Evolutionary conservation across 2,888 invertebrate species (phyloP).

Genomic region (Drosophila acutilabella): DNA sequence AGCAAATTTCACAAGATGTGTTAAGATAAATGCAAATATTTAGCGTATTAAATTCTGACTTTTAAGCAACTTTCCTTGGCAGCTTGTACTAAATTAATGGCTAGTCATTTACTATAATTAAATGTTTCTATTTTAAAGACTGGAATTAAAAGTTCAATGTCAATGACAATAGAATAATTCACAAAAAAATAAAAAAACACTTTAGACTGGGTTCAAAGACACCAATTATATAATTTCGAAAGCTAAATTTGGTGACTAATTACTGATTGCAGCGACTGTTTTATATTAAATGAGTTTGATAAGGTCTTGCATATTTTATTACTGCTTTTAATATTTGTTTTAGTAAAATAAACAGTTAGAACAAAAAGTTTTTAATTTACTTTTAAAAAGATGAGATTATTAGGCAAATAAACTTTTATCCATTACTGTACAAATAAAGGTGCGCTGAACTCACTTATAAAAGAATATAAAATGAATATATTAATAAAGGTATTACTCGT

Average conservation of each 20-base stretch:
- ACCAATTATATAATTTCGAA: conserved; percentile 33
- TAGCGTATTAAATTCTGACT: too few relatives aligned
- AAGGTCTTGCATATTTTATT: too few relatives aligned
- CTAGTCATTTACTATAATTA: conserved; percentile 45
- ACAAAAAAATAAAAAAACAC: conserved; percentile 15
- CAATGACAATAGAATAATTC: conserved; percentile 40
- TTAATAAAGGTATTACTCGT: conserved; percentile 1
- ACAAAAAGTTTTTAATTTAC: too few relatives aligned
- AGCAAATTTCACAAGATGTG: conserved; percentile 6
- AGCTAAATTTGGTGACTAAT: conserved; percentile 22
- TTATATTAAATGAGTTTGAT: neutral
- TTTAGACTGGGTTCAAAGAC: conserved; percentile 8
- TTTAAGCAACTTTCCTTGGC: too few relatives aligned
- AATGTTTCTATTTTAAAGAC: conserved; percentile 25
- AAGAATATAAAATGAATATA: neutral
- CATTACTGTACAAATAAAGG: neutral
- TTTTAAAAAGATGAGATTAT: too few relatives aligned
- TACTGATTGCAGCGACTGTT: conserved; percentile 11
- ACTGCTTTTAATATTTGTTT: too few relatives aligned
- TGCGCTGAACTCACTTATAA: conserved; percentile 6
- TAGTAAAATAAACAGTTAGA: too few relatives aligned
- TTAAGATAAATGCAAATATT: neutral
- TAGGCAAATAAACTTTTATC: neutral
- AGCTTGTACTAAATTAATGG: too few relatives aligned
- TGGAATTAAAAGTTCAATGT: conserved; percentile 41